Percentiles rank a stretch among this genome's conserved stretches.
These are phyloP conservation scores for Drosophila grimshawi DNA, from an alignment of 1,140 invertebrate genomes.

Conservation along the genomic window DNA sequence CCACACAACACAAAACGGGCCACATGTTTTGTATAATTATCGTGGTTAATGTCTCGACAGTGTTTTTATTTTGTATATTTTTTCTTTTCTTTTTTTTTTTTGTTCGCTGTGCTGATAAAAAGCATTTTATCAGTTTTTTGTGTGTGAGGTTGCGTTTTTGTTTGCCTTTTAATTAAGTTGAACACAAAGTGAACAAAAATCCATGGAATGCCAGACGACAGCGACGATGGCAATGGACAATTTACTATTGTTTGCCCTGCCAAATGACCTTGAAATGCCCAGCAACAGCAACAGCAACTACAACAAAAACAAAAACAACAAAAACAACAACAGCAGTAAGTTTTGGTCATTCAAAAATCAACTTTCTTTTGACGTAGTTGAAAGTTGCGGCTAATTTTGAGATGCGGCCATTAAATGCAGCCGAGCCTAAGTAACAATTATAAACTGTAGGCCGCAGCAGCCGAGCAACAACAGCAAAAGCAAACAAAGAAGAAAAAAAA, in stretches of 20 bases:
- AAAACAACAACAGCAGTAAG: constrained; percentile 8
- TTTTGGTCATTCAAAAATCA: constrained; percentile 39
- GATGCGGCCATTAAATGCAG: constrained; percentile 46
- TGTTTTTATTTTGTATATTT: constrained; percentile 49
- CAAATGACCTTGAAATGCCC: constrained; percentile 59
- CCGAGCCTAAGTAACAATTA: constrained; percentile 46
- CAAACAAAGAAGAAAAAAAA: constrained; percentile 5
- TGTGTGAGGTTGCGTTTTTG: constrained; percentile 53
- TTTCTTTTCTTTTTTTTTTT: constrained; percentile 17
- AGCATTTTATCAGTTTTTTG: constrained; percentile 50
- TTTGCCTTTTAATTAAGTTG: constrained; percentile 82
- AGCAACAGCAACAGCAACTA: not conserved
- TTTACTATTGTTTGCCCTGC: constrained; percentile 60
- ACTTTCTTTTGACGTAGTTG: constrained; percentile 59
- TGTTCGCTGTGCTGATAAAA: constrained; percentile 43
- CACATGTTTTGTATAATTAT: constrained; percentile 82
- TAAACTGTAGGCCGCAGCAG: constrained; percentile 32
- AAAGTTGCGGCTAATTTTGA: constrained; percentile 56
- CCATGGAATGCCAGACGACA: constrained; percentile 40
- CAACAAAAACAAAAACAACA: constrained; percentile 1
- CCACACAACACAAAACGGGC: constrained; percentile 19
- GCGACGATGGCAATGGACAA: constrained; percentile 32
- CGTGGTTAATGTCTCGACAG: constrained; percentile 74
- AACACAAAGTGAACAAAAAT: constrained; percentile 60
- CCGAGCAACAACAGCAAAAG: constrained; percentile 2